Evolutionary conservation across 2,888 invertebrate species (phyloP).

Genomic region (Gerosis bhagava): DNA sequence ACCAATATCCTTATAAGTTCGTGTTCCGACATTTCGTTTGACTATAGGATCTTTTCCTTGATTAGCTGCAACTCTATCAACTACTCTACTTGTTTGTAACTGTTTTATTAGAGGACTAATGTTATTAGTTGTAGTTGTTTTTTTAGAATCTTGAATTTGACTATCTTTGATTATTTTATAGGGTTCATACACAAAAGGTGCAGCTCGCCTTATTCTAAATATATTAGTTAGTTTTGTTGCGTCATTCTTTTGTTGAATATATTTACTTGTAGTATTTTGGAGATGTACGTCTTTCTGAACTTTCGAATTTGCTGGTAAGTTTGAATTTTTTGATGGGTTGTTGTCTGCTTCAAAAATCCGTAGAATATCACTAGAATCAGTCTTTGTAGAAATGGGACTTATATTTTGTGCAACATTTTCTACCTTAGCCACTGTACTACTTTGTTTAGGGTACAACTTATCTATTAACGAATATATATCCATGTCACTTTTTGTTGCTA

Average conservation of each 20-base stretch:
- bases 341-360: too few relatives aligned
- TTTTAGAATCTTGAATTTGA: conserved; percentile 63
- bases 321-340: too few relatives aligned
- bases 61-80: conserved; percentile 53
- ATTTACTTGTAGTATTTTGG: conserved; percentile 39
- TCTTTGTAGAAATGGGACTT: too few relatives aligned
- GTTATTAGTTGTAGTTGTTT: conserved; percentile 62
- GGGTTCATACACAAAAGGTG: conserved; percentile 70
- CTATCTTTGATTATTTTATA: conserved; percentile 73
- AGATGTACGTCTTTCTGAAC: too few relatives aligned
- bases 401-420: too few relatives aligned
- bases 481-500: conserved; percentile 12
- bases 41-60: conserved; percentile 50
- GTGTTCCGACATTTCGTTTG: conserved; percentile 47
- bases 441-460: conserved; percentile 15
- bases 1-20: conserved; percentile 63
- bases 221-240: conserved; percentile 38
- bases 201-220: conserved; percentile 53
- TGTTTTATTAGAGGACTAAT: conserved; percentile 71
- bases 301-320: too few relatives aligned
- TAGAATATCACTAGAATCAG: too few relatives aligned
- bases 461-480: conserved; percentile 23
- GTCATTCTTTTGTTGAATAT: conserved; percentile 45
- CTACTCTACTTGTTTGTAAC: conserved; percentile 62
- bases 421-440: too few relatives aligned